Evolutionary conservation across 2,113 vertebrate species (phyloP).

Genomic region (Quiscalus mexicanus): DNA sequence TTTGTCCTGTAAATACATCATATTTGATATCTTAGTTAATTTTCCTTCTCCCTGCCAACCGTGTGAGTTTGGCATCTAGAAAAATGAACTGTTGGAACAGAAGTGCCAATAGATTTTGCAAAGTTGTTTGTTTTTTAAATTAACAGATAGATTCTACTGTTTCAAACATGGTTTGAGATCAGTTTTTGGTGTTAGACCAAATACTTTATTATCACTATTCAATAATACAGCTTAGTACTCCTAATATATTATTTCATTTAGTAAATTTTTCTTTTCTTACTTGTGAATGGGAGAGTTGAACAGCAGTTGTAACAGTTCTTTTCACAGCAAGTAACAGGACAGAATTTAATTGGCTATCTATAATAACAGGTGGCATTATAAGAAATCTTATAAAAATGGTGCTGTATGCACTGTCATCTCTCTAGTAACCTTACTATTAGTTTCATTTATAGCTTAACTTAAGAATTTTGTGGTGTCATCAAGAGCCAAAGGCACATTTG

Average conservation of each 20-base stretch:
- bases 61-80: rapidly evolving
- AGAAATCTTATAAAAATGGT: background rate
- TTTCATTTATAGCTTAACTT: background rate
- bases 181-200: background rate
- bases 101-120: background rate
- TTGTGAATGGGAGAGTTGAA: background rate
- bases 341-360: background rate
- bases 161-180: background rate
- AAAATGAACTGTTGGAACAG: background rate
- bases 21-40: background rate
- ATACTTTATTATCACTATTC: background rate
- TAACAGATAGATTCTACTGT: background rate
- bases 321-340: background rate
- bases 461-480: background rate
- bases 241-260: background rate
- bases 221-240: background rate
- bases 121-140: background rate
- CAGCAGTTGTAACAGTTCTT: background rate
- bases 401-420: background rate
- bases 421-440: background rate
- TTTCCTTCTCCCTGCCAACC: background rate
- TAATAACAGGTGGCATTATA: background rate
- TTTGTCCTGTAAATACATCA: background rate
- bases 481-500: background rate
- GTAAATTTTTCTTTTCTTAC: background rate